Conservation (phyloP, 2,797 vertebrate genomes). For the Orestias chungarensis region DNA sequence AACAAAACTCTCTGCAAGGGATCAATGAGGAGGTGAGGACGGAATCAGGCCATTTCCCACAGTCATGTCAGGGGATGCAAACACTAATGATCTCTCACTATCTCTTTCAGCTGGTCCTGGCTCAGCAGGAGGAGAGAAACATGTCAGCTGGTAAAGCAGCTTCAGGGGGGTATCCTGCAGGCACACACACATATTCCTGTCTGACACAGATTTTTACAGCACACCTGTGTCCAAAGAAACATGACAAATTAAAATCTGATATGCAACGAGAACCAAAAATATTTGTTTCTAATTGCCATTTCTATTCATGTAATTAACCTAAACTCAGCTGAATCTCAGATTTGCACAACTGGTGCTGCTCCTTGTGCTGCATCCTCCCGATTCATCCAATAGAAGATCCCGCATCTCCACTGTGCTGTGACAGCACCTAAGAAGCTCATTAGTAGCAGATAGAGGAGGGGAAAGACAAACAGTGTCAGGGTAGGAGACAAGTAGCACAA, state of each 20-base stretch:
- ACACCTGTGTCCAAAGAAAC: not conserved
- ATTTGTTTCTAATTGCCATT: not conserved
- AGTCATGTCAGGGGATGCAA: conserved; percentile 54
- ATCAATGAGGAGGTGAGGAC: conserved; percentile 47
- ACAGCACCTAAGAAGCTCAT: conserved; percentile 67
- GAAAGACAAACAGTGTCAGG: conserved; percentile 31
- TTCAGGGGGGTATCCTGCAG: conserved; percentile 42
- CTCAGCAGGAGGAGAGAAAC: conserved; percentile 65
- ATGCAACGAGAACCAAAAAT: conserved; percentile 31
- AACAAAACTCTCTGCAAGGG: conserved; percentile 46
- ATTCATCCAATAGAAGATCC: conserved; percentile 41
- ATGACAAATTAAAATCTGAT: conserved; percentile 3
- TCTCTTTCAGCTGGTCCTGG: conserved; percentile 72
- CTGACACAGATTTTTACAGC: conserved; percentile 16
- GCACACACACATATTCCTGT: conserved; percentile 34
- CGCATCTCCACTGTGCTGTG: conserved; percentile 48
- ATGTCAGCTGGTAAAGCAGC: conserved; percentile 54
- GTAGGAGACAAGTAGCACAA: conserved; percentile 36
- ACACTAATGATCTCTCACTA: conserved; percentile 78
- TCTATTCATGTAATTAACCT: conserved; percentile 56
- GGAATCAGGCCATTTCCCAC: conserved; percentile 26
- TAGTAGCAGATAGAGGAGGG: conserved; percentile 46
- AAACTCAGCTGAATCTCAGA: conserved; percentile 14
- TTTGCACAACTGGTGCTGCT: conserved; percentile 15
- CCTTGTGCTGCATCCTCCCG: conserved; percentile 37